Base-by-base conservation (phyloP, 2,888 invertebrate species). In the Eristalinus sepulchralis region DNA sequence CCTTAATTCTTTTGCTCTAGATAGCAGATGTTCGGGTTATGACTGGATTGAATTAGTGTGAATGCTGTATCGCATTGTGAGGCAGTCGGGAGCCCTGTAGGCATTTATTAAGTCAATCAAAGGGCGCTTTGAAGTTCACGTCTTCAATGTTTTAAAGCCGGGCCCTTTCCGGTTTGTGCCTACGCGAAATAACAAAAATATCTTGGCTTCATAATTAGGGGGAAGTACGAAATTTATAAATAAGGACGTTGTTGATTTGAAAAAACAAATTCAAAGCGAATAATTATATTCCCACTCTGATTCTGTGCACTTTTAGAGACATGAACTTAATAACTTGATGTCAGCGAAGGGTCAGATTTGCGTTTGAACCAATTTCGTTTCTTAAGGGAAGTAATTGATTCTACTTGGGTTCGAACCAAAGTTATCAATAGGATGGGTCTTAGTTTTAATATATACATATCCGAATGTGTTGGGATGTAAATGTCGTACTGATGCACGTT, bases 11-110 rank as follows among this genome's bases (percentile, higher is more conserved):
- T 27, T 33, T 31, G 31, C 55, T 55, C 31, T n/a, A n/a, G 9
- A 33, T 24, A n/a, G 33, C 39, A 72, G 53, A 72, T 72, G 62
- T 63, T 72, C 33, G 22, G 72, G 62, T 63, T 47, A 33, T 33
- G 62, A 31, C 27, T 17, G 39, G 60, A 53, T 72, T 72, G n/a
- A 72, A 72, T 72, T 47, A 34, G 72, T 47, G 39, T 1, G 39
- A 60, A 59, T 70, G 27, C 39, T 27, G 10, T 39, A 59, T 20
- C 31, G 55, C 55, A 33, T 55, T 55, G 34, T 57, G 57, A 36
- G 34, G 24, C 67, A 68, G 13, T 55, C 47, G 57, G 31, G 34
- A 3, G 22, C 10, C 22, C 6, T 20, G 22, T 31, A 68, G 34
- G 55, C 55, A 20, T 67, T 20, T 53, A 67, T 67, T 67, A 39